A percentile compares a stretch with the other conserved stretches of the same genome.
phyloP scores from a whole-genome alignment of 2,797 vertebrate genomes.

The Momotus momota region DNA sequence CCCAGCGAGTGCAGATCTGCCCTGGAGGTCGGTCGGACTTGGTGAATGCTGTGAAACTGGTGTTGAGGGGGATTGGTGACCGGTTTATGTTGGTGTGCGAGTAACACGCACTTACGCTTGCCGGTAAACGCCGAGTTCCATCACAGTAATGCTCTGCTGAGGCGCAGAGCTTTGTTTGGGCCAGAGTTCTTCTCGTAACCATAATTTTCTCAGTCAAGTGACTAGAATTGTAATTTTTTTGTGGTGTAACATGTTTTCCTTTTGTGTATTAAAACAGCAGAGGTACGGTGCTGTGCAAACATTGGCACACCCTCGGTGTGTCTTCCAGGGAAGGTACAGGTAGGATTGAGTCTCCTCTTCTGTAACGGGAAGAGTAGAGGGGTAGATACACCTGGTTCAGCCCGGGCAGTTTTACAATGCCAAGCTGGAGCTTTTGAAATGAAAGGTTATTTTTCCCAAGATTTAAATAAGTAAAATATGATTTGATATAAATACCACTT shows the following conservation, averaged over 20 bases:
- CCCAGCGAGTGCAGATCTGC: accelerated
- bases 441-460: background rate
- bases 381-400: background rate
- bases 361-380: background rate
- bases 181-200: background rate
- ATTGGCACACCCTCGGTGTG: background rate
- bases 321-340: accelerated
- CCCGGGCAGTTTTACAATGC: background rate
- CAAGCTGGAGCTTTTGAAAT: background rate
- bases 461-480: background rate
- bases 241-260: background rate
- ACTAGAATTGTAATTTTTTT: background rate
- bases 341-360: background rate
- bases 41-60: background rate
- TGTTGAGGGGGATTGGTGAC: accelerated
- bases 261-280: background rate
- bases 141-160: background rate
- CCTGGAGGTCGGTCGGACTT: accelerated
- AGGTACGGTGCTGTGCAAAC: background rate
- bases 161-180: background rate
- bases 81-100: background rate
- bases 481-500: background rate
- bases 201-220: background rate
- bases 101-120: accelerated
- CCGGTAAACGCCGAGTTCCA: background rate